These are phyloP conservation scores for Dermochelys coriacea DNA, from an alignment of 2,797 vertebrate genomes.

Conservation along the genomic window DNA sequence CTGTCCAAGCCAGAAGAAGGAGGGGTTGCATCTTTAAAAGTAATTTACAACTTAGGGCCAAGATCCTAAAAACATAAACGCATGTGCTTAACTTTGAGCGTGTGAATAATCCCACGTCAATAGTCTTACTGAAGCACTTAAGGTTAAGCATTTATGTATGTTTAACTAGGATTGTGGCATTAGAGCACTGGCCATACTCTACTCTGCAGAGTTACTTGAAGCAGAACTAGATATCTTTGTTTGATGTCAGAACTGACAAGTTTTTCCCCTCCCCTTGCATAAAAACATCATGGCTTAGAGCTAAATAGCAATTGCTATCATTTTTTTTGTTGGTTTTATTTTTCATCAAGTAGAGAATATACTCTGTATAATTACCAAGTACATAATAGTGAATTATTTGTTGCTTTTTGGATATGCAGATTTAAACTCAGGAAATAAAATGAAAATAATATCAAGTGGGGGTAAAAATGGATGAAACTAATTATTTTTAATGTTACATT, in stretches of 20 bases:
- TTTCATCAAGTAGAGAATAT: background rate
- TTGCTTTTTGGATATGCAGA: background rate
- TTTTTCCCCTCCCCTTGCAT: background rate
- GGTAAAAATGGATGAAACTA: background rate
- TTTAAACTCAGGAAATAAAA: background rate
- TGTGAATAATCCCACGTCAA: background rate
- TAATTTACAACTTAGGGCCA: background rate
- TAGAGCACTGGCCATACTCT: background rate
- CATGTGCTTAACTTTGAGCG: background rate
- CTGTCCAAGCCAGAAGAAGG: background rate
- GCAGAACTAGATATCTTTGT: background rate
- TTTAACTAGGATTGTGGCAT: background rate
- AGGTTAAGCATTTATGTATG: background rate
- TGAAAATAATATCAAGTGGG: background rate
- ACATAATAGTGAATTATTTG: background rate
- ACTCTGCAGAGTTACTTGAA: background rate
- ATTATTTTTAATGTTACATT: background rate
- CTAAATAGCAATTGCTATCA: background rate
- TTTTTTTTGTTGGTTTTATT: background rate
- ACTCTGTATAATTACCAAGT: too few species aligned
- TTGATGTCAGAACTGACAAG: background rate
- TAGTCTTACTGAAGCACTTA: background rate
- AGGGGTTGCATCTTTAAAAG: background rate
- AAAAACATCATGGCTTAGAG: background rate
- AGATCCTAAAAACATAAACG: background rate